phyloP scores from a whole-genome alignment of 2,888 invertebrate genomes.

The Cheilosia soror region DNA sequence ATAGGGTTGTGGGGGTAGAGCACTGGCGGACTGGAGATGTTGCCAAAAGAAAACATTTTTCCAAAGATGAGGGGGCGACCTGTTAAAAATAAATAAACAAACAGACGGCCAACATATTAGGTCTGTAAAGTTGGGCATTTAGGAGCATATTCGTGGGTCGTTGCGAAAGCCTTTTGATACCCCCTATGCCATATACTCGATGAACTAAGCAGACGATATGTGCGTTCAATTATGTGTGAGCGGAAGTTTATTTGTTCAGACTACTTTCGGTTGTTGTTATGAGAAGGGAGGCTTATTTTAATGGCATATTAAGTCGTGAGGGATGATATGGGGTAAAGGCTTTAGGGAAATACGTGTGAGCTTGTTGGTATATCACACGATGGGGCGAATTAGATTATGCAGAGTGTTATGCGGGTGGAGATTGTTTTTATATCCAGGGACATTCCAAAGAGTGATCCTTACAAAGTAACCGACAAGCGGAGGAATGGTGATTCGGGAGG shows the following conservation, averaged over 20 bases:
- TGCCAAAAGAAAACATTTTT: constrained; percentile 37
- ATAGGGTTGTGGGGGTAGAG: neutral
- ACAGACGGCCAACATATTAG: constrained; percentile 64
- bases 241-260: constrained; percentile 52
- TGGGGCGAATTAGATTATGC: constrained; percentile 33
- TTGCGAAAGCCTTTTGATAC: constrained; percentile 63
- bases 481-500: neutral
- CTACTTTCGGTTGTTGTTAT: constrained; percentile 45
- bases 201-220: constrained; percentile 62
- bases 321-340: constrained; percentile 26
- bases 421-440: neutral
- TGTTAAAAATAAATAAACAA: constrained; percentile 56
- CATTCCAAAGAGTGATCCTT: neutral
- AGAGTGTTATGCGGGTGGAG: constrained; percentile 10
- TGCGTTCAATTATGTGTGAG: constrained; percentile 73
- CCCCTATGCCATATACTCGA: constrained; percentile 20
- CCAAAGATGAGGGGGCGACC: neutral
- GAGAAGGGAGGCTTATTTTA: constrained; percentile 63
- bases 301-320: constrained; percentile 38
- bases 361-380: constrained; percentile 9
- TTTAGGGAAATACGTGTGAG: constrained; percentile 33
- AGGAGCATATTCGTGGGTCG: constrained; percentile 62
- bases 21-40: constrained; percentile 28
- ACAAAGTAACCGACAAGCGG: neutral
- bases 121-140: constrained; percentile 71